Base-by-base conservation (phyloP, 1,140 invertebrate genomes). In the Trachymyrmex cornetzi region DNA sequence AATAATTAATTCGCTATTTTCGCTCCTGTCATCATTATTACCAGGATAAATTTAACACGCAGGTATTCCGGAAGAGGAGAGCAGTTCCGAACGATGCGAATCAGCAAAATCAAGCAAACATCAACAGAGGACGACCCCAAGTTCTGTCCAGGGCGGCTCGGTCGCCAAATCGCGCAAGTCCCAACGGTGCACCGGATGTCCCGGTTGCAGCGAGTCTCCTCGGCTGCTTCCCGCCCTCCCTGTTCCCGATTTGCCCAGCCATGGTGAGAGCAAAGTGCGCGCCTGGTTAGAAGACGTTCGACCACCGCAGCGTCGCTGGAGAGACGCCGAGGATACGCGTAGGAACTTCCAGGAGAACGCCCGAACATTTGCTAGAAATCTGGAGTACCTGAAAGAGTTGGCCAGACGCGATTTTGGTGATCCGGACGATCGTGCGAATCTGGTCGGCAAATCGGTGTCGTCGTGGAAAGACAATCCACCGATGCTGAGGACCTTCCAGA, bases 51-150 rank as follows among this genome's bases (percentile, higher is more conserved):
- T 81, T 64, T 50, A 19, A 67, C 30, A 19, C 44, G 38, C 74
- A 94, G 94, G 97, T 80, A 99, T 99, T 91, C 97, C 97, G 3
- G 98, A 99, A 95, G 98, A 98, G 94, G 97, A 97, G 88, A 95
- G 59, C n/a, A 14, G 27, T 2, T 91, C 91, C 6, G 94, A 94
- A 27, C 91, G 88, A 27, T 91, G 88, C 79, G 91, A 89, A 24
- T 87, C 88, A 11, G 81, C 87, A 27, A 91, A 61, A 5, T 84
- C 57, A 38, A 91, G 86, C 95, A 96, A 82, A 14, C 67, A 74
- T 16, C 89, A 84, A 0, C 89, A 86, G 93, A 95, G 59, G 94
- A 93, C 85, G 90, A 95, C 87, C 92, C 24, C 75, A 11, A 92
- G 44, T 48, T 90, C 92, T 14, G 27, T 89, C 0, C 93, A 92